phyloP scores from a whole-genome alignment of 2,113 vertebrate genomes.

The Gnathonemus echidnorhynchus region DNA sequence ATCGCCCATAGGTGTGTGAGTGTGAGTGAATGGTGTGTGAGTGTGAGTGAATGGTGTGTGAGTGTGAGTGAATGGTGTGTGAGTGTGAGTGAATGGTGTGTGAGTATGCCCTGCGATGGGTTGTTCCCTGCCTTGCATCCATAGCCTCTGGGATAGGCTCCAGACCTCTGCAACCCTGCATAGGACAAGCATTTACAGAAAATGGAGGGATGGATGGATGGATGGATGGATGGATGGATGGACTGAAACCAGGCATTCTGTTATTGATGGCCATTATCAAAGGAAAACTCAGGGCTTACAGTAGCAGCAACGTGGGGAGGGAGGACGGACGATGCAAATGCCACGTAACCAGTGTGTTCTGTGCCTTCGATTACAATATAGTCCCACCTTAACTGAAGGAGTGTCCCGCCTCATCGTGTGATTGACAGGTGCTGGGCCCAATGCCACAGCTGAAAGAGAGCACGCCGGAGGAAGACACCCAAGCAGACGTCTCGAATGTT shows the following conservation, averaged over 20 bases:
- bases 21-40: too few species aligned
- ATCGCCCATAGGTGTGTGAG: background rate
- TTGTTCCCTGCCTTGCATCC: background rate
- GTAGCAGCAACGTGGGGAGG: background rate
- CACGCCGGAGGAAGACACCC: slow-evolving; percentile 70
- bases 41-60: too few species aligned
- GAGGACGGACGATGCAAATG: background rate
- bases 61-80: too few species aligned
- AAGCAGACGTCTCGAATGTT: slow-evolving; percentile 63
- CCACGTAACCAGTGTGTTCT: background rate
- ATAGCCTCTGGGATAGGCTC: background rate
- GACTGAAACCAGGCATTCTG: too few species aligned
- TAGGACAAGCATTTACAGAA: background rate
- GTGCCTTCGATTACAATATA: background rate
- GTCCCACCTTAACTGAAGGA: background rate
- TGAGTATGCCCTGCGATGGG: background rate
- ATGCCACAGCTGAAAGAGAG: slow-evolving; percentile 70
- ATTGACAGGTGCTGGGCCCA: slow-evolving; percentile 69
- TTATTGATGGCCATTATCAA: too few species aligned
- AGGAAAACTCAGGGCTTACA: background rate
- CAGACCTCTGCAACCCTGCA: too few species aligned
- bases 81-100: too few species aligned
- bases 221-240: background rate
- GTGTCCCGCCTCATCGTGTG: background rate
- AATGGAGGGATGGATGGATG: background rate